Evolutionary conservation across 2,888 invertebrate genomes (phyloP).

Genomic region (Mythimna impura): DNA sequence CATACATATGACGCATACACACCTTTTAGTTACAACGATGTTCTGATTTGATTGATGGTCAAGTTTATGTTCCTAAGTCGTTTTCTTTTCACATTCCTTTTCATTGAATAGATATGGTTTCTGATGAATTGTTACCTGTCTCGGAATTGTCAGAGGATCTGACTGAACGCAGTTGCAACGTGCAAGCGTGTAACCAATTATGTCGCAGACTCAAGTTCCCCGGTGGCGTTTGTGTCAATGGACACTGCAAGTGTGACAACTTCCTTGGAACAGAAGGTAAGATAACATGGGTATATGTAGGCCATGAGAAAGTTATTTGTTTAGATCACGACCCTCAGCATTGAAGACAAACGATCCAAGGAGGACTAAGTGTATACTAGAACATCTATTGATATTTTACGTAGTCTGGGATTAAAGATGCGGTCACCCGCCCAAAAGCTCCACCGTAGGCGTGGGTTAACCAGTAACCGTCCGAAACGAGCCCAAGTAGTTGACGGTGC

Average conservation of each 20-base stretch:
- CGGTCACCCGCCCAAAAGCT: no score
- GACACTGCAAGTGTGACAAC: constrained; percentile 44
- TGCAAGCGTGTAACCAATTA: constrained; percentile 12
- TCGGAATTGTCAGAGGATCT: no score
- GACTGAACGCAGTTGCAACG: constrained; percentile 2
- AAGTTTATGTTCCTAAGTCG: no score
- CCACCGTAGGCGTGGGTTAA: no score
- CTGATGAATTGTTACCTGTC: no score
- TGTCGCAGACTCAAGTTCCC: constrained; percentile 30
- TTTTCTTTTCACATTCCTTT: no score
- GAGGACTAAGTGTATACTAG: not conserved
- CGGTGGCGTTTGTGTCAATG: constrained; percentile 36
- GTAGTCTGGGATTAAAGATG: no score
- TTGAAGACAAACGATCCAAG: not conserved
- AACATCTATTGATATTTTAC: no score
- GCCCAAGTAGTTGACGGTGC: no score
- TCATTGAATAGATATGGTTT: no score
- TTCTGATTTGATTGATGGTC: not conserved
- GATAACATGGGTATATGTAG: not conserved
- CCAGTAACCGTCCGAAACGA: no score
- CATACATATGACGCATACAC: not conserved
- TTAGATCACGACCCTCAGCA: not conserved
- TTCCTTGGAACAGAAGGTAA: constrained; percentile 44
- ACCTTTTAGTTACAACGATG: not conserved
- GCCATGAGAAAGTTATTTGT: no score